phyloP scores from a whole-genome alignment of 2,797 vertebrate species.

The Hirundo rustica region DNA sequence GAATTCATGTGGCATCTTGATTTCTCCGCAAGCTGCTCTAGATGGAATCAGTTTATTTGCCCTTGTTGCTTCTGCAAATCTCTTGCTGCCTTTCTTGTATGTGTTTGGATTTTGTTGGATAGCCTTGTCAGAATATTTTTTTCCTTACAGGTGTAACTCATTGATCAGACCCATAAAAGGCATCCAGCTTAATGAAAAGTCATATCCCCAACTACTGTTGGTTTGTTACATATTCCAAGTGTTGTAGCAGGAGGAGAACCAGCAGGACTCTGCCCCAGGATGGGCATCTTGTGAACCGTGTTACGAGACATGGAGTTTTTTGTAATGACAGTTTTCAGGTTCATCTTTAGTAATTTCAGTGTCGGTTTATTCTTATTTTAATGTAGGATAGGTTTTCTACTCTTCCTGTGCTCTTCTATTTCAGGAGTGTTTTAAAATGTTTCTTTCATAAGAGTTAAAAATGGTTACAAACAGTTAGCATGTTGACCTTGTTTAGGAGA shows the following conservation, averaged over 20 bases:
- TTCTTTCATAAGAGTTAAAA: background rate
- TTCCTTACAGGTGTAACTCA: background rate
- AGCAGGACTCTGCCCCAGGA: background rate
- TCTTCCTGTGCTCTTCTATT: background rate
- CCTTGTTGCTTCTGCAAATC: background rate
- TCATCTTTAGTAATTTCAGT: background rate
- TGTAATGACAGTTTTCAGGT: background rate
- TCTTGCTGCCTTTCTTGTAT: background rate
- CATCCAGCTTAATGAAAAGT: background rate
- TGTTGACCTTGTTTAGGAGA: background rate
- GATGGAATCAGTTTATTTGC: background rate
- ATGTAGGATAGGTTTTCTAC: background rate
- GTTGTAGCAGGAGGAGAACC: background rate
- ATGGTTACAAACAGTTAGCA: background rate
- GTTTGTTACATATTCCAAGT: background rate
- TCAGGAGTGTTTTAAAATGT: background rate
- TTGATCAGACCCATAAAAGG: background rate
- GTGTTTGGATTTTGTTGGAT: background rate
- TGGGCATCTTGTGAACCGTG: background rate
- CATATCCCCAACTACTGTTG: background rate
- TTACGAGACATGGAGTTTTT: background rate
- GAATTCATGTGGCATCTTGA: background rate
- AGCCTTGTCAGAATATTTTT: background rate
- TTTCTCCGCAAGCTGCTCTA: background rate
- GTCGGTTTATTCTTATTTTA: background rate